Base-by-base conservation (phyloP, 37 sponge, comb jelly and placozoan species). In the Ephydatia muelleri region DNA sequence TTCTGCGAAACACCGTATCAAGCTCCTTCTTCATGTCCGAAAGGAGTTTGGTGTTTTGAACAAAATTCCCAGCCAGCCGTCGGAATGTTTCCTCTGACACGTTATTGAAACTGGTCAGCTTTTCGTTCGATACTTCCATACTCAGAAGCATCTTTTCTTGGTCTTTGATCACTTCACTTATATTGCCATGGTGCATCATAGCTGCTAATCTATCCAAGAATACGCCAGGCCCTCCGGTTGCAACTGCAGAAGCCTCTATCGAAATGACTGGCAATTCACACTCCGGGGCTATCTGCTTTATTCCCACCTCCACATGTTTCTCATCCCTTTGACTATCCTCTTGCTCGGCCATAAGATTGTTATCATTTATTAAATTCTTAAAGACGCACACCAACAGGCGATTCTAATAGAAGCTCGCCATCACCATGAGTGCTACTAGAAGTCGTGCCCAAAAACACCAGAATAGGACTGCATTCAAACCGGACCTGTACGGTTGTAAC, bases 1-100 rank as follows among this genome's bases (percentile, higher is more conserved):
- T 95, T 67, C 95, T 85, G 36, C 92, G 85, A 40, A 95, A 95
- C 16, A 92, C 77, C 2, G 95, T 92, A 70, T 95, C 92, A 27
- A 95, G 84, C 65, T 95, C 89, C 73, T 85, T 90, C 82, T 95
- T 95, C 90, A 92, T 87, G 40, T 35, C 68, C 4, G 48, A 16
- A 16, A 95, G 84, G 25, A 75, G 65, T 21, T 82, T 72, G 22
- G 88, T 89, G 71, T 86, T 38, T 29, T 81, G 75, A 5, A 85
- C 75, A 80, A 93, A 87, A 8, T 83, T 80, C 19, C 33, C 33
- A 0, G 77, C 72, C 25, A 43, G 23, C 40, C 19, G 27, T 25
- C 73, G 39, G 72, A 70, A 93, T 30, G 79, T 83, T 13, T 21
- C 35, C 68, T 83, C 84, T 31, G 90, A 89, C 13, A 93, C 32